Conservation (phyloP, 2,888 invertebrate genomes). For the Bugulina stolonifera region DNA sequence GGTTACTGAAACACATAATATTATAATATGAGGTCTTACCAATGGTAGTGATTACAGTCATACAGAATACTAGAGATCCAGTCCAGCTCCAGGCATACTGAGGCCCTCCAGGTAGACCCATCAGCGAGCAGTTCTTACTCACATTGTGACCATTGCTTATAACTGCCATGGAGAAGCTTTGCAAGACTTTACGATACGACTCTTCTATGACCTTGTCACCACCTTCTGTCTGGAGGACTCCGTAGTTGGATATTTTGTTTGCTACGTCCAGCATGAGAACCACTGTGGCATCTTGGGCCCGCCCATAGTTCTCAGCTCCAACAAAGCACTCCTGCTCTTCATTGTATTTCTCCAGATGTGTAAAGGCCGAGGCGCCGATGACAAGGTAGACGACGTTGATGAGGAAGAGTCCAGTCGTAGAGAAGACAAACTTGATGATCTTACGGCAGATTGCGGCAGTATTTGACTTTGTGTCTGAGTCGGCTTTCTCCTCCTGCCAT, state of each 20-base stretch:
- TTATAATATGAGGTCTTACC: constrained; percentile 36
- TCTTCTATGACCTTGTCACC: neutral
- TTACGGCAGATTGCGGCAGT: constrained; percentile 35
- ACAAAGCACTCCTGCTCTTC: constrained; percentile 48
- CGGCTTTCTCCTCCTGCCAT: too few species aligned
- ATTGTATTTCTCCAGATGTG: constrained; percentile 51
- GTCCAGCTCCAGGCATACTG: constrained; percentile 48
- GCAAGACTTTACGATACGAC: neutral
- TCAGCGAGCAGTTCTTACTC: constrained; percentile 42
- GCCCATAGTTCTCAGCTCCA: constrained; percentile 40
- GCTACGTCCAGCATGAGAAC: constrained; percentile 40
- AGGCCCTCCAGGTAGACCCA: constrained; percentile 42
- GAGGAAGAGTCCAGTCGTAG: constrained; percentile 49
- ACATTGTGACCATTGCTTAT: constrained; percentile 44
- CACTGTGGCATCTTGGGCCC: constrained; percentile 41
- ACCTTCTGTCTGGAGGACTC: constrained; percentile 22
- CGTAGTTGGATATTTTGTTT: constrained; percentile 25
- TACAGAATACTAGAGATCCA: constrained; percentile 49
- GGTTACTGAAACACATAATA: neutral
- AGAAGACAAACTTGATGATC: constrained; percentile 48
- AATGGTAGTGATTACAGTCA: constrained; percentile 51
- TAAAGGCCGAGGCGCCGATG: constrained; percentile 52
- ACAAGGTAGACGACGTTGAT: constrained; percentile 49
- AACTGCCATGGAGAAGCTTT: constrained; percentile 41
- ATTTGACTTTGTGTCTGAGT: neutral